These are phyloP conservation scores for Leptinotarsa juncta DNA, from an alignment of 2,888 invertebrate genomes.

Conservation along the genomic window DNA sequence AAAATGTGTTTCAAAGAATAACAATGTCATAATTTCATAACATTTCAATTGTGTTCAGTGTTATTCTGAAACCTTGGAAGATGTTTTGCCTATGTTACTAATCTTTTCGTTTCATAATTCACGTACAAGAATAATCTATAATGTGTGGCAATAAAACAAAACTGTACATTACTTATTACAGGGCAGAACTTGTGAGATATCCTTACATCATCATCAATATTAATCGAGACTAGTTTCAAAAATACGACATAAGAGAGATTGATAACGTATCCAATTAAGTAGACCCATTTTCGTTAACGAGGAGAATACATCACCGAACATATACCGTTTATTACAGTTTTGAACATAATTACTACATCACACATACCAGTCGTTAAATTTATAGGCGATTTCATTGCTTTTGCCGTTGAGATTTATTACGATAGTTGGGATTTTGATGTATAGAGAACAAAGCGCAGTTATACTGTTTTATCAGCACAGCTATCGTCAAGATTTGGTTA, in stretches of 20 bases:
- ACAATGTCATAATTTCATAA: too few relatives aligned
- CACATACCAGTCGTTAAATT: neutral
- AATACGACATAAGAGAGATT: neutral
- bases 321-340: constrained; percentile 9
- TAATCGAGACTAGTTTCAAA: neutral
- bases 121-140: too few relatives aligned
- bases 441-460: constrained; percentile 6
- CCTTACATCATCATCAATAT: neutral
- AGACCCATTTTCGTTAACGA: neutral
- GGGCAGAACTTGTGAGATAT: neutral
- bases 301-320: neutral
- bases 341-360: constrained; percentile 1
- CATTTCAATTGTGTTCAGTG: too few relatives aligned
- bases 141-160: too few relatives aligned
- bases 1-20: too few relatives aligned
- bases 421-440: constrained; percentile 12
- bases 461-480: constrained; percentile 8
- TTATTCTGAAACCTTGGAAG: too few relatives aligned
- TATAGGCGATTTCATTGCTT: constrained; percentile 4
- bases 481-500: constrained; percentile 9
- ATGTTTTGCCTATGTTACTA: too few relatives aligned
- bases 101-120: too few relatives aligned
- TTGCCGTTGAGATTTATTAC: constrained; percentile 10
- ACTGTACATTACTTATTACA: too few relatives aligned
- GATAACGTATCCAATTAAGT: neutral